Percentiles rank a stretch among this genome's conserved stretches.
phyloP scores from a whole-genome alignment of 2,888 invertebrate species.

The Brassicogethes aeneus region DNA sequence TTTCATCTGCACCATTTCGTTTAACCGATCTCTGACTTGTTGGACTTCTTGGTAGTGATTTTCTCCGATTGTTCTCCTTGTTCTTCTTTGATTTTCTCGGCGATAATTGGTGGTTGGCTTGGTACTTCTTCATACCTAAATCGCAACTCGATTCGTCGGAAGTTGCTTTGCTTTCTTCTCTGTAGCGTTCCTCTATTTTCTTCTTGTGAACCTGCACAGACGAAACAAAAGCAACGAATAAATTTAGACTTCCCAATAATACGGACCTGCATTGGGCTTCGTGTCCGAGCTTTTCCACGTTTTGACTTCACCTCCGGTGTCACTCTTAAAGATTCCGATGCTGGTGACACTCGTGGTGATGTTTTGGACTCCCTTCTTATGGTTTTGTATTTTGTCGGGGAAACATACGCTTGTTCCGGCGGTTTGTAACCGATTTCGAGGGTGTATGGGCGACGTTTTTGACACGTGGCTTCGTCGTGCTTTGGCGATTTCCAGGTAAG shows the following conservation, averaged over 20 bases:
- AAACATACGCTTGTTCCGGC: slow-evolving; percentile 21
- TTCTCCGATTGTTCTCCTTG: slow-evolving; percentile 59
- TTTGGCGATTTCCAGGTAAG: slow-evolving; percentile 43
- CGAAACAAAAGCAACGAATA: too few relatives aligned
- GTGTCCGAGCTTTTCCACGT: slow-evolving; percentile 34
- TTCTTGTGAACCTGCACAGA: slow-evolving; percentile 31
- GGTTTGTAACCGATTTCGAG: slow-evolving; percentile 61
- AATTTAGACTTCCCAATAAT: too few relatives aligned
- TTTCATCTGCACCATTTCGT: slow-evolving; percentile 28
- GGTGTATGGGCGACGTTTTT: slow-evolving; percentile 64
- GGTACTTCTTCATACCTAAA: slow-evolving; percentile 14
- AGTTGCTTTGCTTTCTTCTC: slow-evolving; percentile 28
- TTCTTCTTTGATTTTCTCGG: slow-evolving; percentile 53
- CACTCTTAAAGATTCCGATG: slow-evolving; percentile 25
- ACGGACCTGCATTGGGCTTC: slow-evolving; percentile 36
- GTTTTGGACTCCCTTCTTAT: not conserved
- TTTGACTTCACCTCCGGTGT: slow-evolving; percentile 35
- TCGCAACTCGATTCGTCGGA: slow-evolving; percentile 43
- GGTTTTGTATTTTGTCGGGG: not conserved
- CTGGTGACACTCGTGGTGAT: slow-evolving; percentile 21
- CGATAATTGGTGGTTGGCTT: slow-evolving; percentile 31
- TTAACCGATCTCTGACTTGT: slow-evolving; percentile 38
- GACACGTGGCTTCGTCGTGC: slow-evolving; percentile 40
- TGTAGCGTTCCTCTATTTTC: not conserved
- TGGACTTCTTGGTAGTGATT: slow-evolving; percentile 53